These are phyloP conservation scores for Leucopternis melanops DNA, from an alignment of 2,113 vertebrate species.

Conservation along the genomic window DNA sequence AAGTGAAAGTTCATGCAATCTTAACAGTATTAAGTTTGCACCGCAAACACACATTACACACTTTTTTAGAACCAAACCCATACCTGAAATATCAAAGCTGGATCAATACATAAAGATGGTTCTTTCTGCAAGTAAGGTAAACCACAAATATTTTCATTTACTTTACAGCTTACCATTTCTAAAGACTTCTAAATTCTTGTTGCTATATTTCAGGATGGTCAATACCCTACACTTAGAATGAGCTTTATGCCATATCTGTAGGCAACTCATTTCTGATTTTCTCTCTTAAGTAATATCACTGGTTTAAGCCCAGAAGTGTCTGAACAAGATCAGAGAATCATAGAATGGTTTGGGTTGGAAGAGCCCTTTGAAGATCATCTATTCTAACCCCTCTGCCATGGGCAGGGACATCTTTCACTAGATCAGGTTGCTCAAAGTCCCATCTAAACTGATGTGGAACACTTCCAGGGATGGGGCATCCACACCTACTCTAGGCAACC, in stretches of 20 bases:
- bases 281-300: not conserved
- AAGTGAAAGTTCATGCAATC: not conserved
- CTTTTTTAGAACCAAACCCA: constrained; percentile 34
- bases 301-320: not conserved
- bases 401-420: not conserved
- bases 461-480: not conserved
- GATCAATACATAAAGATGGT: constrained; percentile 84
- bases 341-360: not conserved
- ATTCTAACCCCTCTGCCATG: not conserved
- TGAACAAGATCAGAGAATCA: not conserved
- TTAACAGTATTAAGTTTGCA: not conserved
- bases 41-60: constrained; percentile 1
- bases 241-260: not conserved
- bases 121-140: constrained; percentile 80
- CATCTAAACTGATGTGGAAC: not conserved
- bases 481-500: not conserved
- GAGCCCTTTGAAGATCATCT: not conserved
- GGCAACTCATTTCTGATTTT: not conserved
- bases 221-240: not conserved
- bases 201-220: not conserved
- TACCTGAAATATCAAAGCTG: constrained; percentile 92
- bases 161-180: not conserved
- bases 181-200: not conserved
- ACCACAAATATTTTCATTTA: constrained; percentile 48
- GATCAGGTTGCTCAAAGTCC: not conserved